Evolutionary conservation across 2,797 vertebrate genomes (phyloP).

Genomic region (Notolabrus celidotus): DNA sequence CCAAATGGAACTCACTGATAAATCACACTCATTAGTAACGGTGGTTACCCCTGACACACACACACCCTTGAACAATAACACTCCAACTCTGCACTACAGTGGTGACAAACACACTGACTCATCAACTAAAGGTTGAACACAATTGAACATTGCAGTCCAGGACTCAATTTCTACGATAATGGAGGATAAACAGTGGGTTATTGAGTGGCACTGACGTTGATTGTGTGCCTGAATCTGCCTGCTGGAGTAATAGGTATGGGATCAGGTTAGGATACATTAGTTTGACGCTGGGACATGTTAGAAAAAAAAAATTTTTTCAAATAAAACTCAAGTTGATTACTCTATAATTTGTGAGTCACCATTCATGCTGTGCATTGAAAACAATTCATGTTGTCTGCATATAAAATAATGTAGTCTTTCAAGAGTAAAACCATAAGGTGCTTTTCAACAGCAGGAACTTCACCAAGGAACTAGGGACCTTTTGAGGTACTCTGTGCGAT

Average conservation of each 20-base stretch:
- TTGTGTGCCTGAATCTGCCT: slow-evolving; percentile 16
- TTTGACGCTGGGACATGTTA: slow-evolving; percentile 13
- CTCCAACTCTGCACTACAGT: not conserved
- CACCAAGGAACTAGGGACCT: no score
- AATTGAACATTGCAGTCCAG: slow-evolving; percentile 18
- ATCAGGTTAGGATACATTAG: slow-evolving; percentile 8
- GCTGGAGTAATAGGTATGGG: slow-evolving; percentile 24
- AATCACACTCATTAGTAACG: slow-evolving; percentile 2
- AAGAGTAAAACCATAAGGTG: no score
- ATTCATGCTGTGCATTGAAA: not conserved
- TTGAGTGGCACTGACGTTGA: slow-evolving; percentile 38
- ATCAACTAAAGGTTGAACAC: slow-evolving; percentile 53
- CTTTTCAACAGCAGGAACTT: no score
- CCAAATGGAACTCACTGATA: slow-evolving; percentile 4
- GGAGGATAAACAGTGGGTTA: slow-evolving; percentile 49
- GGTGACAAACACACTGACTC: slow-evolving; percentile 55
- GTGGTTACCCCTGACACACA: slow-evolving; percentile 1
- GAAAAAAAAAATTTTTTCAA: not conserved
- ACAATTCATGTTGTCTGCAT: no score
- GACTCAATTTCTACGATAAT: slow-evolving; percentile 59
- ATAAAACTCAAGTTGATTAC: not conserved
- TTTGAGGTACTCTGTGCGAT: no score
- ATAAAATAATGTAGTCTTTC: no score
- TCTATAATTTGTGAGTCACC: no score
- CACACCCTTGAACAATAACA: not conserved